These are phyloP conservation scores for Lophochroa leadbeateri DNA, from an alignment of 2,113 vertebrate species.

Conservation along the genomic window DNA sequence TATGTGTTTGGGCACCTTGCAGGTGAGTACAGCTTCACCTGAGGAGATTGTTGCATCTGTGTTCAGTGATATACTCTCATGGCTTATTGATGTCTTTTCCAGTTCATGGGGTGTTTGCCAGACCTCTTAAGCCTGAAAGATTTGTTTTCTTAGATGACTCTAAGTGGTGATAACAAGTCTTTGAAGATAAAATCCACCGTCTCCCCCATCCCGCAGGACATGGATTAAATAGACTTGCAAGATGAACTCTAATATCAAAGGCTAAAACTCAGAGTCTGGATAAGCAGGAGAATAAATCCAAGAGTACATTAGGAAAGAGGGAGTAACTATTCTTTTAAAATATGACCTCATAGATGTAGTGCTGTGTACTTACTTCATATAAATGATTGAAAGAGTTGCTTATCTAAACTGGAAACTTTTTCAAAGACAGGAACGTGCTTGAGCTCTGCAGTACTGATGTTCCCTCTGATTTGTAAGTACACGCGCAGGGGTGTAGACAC, in stretches of 20 bases:
- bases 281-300: neutral
- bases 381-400: neutral
- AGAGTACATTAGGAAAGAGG: neutral
- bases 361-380: neutral
- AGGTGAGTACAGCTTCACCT: neutral
- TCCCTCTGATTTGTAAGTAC: neutral
- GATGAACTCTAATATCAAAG: neutral
- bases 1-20: neutral
- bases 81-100: neutral
- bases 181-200: neutral
- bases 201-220: neutral
- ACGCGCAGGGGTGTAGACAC: accelerated
- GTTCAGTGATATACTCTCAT: accelerated
- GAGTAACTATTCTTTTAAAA: neutral
- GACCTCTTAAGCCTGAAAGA: neutral
- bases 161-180: neutral
- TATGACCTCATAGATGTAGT: neutral
- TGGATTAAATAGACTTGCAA: neutral
- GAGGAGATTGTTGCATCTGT: accelerated
- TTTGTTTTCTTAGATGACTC: neutral
- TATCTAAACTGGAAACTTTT: neutral
- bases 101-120: neutral
- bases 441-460: neutral
- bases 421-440: neutral
- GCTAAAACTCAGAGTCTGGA: neutral